Conservation (phyloP, 2,113 vertebrate species). For the Epinephelus cyanopodus region DNA sequence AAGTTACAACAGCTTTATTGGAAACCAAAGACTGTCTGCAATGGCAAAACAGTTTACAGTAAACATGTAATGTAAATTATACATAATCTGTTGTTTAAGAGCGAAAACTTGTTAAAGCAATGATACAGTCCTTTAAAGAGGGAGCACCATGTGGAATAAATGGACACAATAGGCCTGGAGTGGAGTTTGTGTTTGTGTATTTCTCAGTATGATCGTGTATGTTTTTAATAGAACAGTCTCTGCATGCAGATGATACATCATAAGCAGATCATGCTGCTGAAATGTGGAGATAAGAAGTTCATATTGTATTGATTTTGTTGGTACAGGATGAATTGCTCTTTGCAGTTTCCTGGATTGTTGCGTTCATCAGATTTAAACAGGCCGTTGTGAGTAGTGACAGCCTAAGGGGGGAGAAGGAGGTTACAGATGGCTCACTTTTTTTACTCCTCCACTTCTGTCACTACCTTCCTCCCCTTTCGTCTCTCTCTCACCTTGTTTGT, state of each 20-base stretch:
- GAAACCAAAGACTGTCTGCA: neutral
- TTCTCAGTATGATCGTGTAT: neutral
- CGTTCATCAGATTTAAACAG: neutral
- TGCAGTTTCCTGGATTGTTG: neutral
- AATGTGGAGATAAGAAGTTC: neutral
- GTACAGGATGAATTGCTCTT: neutral
- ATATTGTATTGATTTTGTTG: neutral
- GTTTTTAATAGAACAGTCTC: neutral
- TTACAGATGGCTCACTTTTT: conserved; percentile 20
- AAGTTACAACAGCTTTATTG: no score
- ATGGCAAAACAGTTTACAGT: neutral
- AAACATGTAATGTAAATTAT: neutral
- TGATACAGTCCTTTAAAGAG: neutral
- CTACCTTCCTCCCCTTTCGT: neutral
- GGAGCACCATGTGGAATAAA: neutral
- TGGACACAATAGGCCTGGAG: neutral
- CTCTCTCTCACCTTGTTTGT: conserved; percentile 32
- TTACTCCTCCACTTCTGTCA: conserved; percentile 26
- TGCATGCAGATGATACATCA: neutral
- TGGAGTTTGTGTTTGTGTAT: neutral
- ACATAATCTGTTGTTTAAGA: neutral
- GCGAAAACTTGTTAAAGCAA: neutral
- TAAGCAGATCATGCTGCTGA: neutral
- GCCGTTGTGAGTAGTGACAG: neutral
- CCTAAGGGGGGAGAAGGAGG: neutral